Percentiles rank a stretch among this genome's conserved stretches.
These are phyloP conservation scores for Dasysyrphus albostriatus DNA, from an alignment of 2,888 invertebrate genomes.

Conservation along the genomic window DNA sequence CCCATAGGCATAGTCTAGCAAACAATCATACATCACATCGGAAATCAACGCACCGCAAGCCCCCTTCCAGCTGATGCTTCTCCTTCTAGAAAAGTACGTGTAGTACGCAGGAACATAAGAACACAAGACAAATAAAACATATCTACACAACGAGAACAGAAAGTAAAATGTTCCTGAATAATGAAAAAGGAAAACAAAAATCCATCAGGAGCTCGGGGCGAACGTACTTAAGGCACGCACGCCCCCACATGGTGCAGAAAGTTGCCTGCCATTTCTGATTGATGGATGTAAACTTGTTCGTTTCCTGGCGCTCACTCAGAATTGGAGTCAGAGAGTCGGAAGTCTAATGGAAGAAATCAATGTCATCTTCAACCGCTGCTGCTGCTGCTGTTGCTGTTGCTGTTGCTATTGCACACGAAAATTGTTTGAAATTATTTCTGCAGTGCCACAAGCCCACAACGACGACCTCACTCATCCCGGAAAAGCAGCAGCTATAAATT, in stretches of 20 bases:
- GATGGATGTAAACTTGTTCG: constrained; percentile 42
- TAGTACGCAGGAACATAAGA: constrained; percentile 37
- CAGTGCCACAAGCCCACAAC: background rate
- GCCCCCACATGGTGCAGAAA: constrained; percentile 44
- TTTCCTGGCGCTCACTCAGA: constrained; percentile 15
- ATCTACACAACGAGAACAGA: constrained; percentile 54
- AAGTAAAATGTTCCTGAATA: constrained; percentile 64
- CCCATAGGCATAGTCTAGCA: constrained; percentile 50
- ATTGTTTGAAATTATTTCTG: constrained; percentile 52
- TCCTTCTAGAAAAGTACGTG: background rate
- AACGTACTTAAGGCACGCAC: constrained; percentile 55
- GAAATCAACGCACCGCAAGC: constrained; percentile 26
- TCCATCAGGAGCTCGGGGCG: constrained; percentile 36
- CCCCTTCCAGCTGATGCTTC: constrained; percentile 20
- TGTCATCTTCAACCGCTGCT: constrained; percentile 55
- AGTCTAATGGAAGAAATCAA: constrained; percentile 64
- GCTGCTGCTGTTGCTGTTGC: constrained; percentile 1
- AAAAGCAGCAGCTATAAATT: background rate
- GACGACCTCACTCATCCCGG: background rate
- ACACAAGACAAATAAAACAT: constrained; percentile 61
- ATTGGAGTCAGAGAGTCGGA: constrained; percentile 27
- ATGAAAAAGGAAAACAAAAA: constrained; percentile 68
- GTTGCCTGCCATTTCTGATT: constrained; percentile 20
- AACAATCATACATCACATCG: constrained; percentile 65
- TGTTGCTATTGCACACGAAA: constrained; percentile 48